Evolutionary conservation across 1,140 invertebrate genomes (phyloP).

Genomic region (Cataglyphis hispanica): DNA sequence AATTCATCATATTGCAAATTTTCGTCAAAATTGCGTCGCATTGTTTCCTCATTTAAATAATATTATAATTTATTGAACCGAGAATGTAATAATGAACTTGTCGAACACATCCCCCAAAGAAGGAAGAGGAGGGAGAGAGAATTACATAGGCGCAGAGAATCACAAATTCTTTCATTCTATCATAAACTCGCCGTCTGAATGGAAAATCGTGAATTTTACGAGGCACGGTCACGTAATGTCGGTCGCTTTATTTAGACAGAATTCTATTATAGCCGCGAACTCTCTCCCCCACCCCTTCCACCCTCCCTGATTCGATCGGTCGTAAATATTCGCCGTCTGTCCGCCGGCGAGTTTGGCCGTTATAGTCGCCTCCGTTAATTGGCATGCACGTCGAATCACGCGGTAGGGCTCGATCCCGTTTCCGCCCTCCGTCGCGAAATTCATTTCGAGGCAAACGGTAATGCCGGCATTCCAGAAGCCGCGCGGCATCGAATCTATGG

Average conservation of each 20-base stretch:
- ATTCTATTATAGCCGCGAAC: slow-evolving; percentile 14
- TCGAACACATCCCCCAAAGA: neutral
- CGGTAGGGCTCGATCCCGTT: slow-evolving; percentile 29
- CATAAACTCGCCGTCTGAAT: neutral
- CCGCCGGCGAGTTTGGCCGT: slow-evolving; percentile 54
- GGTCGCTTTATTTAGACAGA: slow-evolving; percentile 16
- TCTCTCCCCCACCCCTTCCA: too few relatives aligned
- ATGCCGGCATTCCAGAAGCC: slow-evolving; percentile 74
- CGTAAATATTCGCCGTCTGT: slow-evolving; percentile 49
- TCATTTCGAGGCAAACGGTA: slow-evolving; percentile 72
- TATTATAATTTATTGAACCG: neutral
- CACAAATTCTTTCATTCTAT: neutral
- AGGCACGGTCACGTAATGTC: neutral
- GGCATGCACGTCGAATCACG: slow-evolving; percentile 56
- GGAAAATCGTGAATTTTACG: slow-evolving; percentile 4
- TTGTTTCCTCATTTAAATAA: slow-evolving; percentile 7
- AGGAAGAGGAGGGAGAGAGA: too few relatives aligned
- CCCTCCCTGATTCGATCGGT: slow-evolving; percentile 18
- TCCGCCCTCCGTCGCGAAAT: slow-evolving; percentile 64
- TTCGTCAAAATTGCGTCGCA: neutral
- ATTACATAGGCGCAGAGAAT: neutral
- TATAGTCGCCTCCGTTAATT: slow-evolving; percentile 57
- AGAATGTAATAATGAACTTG: neutral
- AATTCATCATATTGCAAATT: neutral
- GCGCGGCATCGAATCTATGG: slow-evolving; percentile 43